These are phyloP conservation scores for Drosophila leonis DNA, from an alignment of 2,888 invertebrate species.

Conservation along the genomic window DNA sequence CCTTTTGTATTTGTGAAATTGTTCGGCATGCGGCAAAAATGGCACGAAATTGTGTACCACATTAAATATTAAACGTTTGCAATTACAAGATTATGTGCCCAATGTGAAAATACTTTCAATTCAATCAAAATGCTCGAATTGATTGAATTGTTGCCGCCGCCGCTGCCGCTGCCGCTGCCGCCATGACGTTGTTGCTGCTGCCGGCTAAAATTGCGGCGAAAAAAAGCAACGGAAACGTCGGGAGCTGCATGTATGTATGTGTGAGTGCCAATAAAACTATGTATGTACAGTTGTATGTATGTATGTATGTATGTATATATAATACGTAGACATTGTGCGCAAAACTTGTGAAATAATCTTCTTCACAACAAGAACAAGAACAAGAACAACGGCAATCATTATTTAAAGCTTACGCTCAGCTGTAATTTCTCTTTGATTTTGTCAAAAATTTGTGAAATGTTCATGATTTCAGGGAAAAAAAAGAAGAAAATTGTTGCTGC, in stretches of 20 bases:
- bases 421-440: constrained; percentile 73
- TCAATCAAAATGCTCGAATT: constrained; percentile 14
- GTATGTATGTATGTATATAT: constrained; percentile 14
- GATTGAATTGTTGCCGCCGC: constrained; percentile 14
- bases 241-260: constrained; percentile 4
- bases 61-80: background rate
- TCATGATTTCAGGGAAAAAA: constrained; percentile 48
- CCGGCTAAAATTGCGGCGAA: constrained; percentile 66
- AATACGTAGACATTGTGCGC: constrained; percentile 47
- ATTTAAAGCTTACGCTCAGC: constrained; percentile 65
- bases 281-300: constrained; percentile 17
- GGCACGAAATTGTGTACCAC: constrained; percentile 41
- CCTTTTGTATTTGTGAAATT: constrained; percentile 9
- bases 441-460: constrained; percentile 64
- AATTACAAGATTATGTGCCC: constrained; percentile 44
- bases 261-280: constrained; percentile 46
- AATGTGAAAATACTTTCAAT: constrained; percentile 36
- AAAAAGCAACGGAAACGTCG: constrained; percentile 42
- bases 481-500: background rate
- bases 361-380: constrained; percentile 39
- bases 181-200: constrained; percentile 34
- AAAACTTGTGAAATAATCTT: constrained; percentile 73
- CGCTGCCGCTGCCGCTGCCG: constrained; percentile 18
- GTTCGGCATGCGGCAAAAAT: constrained; percentile 26
- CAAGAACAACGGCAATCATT: constrained; percentile 26